A percentile compares a stretch with the other conserved stretches of the same genome.
phyloP scores from a whole-genome alignment of 2,888 invertebrate species.

The Eubasilissa splendida region DNA sequence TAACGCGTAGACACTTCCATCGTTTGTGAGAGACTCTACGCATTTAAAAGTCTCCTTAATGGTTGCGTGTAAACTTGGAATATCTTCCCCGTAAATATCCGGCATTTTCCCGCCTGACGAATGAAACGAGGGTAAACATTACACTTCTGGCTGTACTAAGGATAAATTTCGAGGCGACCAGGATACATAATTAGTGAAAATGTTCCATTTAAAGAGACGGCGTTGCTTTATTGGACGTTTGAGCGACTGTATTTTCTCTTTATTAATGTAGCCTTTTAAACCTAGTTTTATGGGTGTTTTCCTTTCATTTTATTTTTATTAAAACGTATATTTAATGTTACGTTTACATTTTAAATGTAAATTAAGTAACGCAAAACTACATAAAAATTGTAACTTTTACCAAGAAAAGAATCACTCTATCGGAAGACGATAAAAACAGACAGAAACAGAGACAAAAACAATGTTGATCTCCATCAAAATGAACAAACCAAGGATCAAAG shows the following conservation, averaged over 20 bases:
- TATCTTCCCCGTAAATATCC: conserved; percentile 22
- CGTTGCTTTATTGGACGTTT: conserved; percentile 39
- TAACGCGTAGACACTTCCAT: conserved; percentile 5
- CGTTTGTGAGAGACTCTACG: conserved; percentile 4
- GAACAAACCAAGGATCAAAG: no score
- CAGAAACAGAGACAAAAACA: no score
- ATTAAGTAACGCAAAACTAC: no score
- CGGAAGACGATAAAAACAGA: no score
- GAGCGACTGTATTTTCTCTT: conserved; percentile 26
- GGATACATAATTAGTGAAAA: conserved; percentile 39
- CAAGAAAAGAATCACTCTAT: no score
- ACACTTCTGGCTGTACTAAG: conserved; percentile 3
- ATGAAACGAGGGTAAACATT: conserved; percentile 34
- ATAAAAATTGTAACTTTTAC: no score
- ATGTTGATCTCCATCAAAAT: no score
- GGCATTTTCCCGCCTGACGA: conserved; percentile 14
- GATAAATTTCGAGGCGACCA: conserved; percentile 32
- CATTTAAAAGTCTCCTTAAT: conserved; percentile 25
- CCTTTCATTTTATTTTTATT: no score
- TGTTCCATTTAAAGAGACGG: conserved; percentile 35
- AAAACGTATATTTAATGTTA: no score
- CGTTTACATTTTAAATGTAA: no score
- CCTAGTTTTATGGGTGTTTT: no score
- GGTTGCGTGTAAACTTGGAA: conserved; percentile 24
- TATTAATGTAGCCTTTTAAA: conserved; percentile 23